These are phyloP conservation scores for Nannospalax galili DNA, from an alignment of 2,113 vertebrate species.

Conservation along the genomic window DNA sequence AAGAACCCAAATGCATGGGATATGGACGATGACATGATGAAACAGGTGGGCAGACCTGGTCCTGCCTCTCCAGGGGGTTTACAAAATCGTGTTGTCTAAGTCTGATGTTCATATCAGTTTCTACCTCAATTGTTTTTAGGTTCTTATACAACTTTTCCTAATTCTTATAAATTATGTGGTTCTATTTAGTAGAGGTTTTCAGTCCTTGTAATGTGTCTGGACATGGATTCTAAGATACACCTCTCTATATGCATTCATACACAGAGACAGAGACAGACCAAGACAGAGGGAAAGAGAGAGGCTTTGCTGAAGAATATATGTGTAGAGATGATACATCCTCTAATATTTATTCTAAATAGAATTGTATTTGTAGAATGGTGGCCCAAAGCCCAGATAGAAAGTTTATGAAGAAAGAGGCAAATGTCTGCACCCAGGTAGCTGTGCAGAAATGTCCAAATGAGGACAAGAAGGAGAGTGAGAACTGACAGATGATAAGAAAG, in stretches of 20 bases:
- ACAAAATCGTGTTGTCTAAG: neutral
- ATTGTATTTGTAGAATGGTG: neutral
- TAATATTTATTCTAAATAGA: neutral
- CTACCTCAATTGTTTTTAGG: neutral
- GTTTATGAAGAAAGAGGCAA: neutral
- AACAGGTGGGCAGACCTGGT: neutral
- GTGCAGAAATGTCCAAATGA: neutral
- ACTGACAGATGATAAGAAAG: neutral
- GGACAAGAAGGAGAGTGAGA: neutral
- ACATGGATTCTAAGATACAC: neutral
- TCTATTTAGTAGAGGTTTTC: neutral
- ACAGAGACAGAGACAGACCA: too few relatives aligned
- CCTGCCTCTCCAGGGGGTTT: neutral
- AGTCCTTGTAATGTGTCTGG: neutral
- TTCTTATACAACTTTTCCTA: neutral
- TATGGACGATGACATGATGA: neutral
- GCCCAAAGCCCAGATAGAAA: neutral
- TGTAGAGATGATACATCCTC: conserved; percentile 2
- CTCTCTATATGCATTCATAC: too few relatives aligned
- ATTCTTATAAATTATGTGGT: neutral
- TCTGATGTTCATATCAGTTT: neutral
- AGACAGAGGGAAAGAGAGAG: too few relatives aligned
- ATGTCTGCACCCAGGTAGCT: neutral
- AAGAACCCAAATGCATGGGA: neutral
- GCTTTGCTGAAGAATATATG: neutral